Base-by-base conservation (phyloP, 2,113 vertebrate species). In the Mastomys natalensis region DNA sequence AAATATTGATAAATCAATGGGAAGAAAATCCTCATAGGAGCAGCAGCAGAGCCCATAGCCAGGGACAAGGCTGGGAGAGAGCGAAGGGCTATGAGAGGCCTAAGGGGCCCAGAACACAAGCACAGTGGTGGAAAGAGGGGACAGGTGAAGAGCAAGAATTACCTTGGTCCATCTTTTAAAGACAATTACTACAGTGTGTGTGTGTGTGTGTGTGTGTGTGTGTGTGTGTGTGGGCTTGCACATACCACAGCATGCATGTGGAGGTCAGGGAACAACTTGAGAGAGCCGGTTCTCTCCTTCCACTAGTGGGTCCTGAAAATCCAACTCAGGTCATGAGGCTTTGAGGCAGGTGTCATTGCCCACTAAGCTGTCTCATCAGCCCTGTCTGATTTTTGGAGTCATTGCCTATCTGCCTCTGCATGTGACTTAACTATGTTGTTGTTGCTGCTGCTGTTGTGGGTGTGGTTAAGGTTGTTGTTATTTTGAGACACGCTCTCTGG, bases 11-110 rank as follows among this genome's bases (percentile, higher is more conserved):
- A 82, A 24, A 7, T 4, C 26, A 2, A 0, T 11, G 34, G 16
- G 17, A 80, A 90, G 29, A 7, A 53, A 26, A 66, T 4, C 11
- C 29, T 11, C 13, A 31, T 1, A 48, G 53, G 51, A 24, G 10
- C 40, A 43, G 53, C 43, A 29, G 24, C n/a, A 55, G 45, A 72
- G 26, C 37, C 40, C 4, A 22, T 34, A 68, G 24, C 37, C 1
- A 2, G 55, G 64, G 64, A 45, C 29, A 5, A 43, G 1, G 5
- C 81, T 84, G n/a, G 7, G 66, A 80, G 17, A 43, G 21, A 13
- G 31, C 55, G 4, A 1, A 26, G 0, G 2, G n/a, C 62, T 26
- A 15, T 34, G 7, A 45, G n/a, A 73, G 70, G 12, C 19, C n/a
- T 22, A 4, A 43, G n/a, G 21, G 7, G 19, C 45, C 24, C 24